Base-by-base conservation (phyloP, 2,113 vertebrate genomes). In the Laticauda colubrina region DNA sequence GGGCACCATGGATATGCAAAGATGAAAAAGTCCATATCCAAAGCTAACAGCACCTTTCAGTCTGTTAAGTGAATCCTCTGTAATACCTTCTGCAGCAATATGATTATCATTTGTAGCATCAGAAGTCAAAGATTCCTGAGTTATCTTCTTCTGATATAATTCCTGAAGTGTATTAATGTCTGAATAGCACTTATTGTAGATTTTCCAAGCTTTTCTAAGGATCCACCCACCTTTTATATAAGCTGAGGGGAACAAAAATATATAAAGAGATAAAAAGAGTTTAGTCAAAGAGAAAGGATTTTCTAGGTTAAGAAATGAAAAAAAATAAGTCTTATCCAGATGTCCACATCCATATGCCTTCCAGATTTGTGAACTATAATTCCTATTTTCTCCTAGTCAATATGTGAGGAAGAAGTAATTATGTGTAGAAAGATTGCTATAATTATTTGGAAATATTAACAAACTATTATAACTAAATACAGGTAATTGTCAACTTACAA, bases 211-310 rank as follows among this genome's bases (percentile, higher is more conserved):
- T 97, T 99, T 99, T 93, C 99, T 98, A 61, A 99, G 98, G 97
- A 99, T 99, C 99, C 99, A 99, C 95, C 99, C 99, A 97, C 99
- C 99, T 98, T 99, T 99, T 95, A 99, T 99, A 93, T 99, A 99
- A 0, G 99, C 99, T 99, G 89, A 61, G 57, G 43, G 23, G 24
- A 61, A 91, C 91, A 92, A 89, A 21, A 81, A 81, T 21, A 81
- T 81, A 81, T 81, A 81, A 21, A 39, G 69, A 89, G 34, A 57
- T 21, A 34, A 56, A 81, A 54, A 96, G 94, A 85, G 12, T 39
- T 69, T 90, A 86, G 93, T 95, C 53, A 94, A 55, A 29, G 45
- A 69, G 7, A 93, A 61, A 15, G 34, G 53, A 10, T 0, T 53
- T 45, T 91, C 75, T 90, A 89, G 89, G 94, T 20, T 3, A 0